Evolutionary conservation across 2,888 invertebrate genomes (phyloP), one percentile per base, ranked within the genome.

Genomic region (Litoditis marina): DNA sequence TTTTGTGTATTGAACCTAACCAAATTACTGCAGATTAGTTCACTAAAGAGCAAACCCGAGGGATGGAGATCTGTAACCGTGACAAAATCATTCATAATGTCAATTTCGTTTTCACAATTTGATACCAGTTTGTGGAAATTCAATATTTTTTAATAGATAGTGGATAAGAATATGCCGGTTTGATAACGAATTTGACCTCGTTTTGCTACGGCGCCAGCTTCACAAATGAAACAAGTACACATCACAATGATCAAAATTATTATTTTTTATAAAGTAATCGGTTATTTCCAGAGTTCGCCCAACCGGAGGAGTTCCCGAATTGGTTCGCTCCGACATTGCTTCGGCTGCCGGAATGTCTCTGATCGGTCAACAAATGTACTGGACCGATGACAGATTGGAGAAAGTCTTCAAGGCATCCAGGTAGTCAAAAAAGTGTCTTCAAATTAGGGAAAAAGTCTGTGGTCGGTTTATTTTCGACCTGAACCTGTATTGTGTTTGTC

Each of bases 261-360:
- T n/a, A n/a, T n/a, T n/a, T n/a, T n/a, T n/a, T n/a, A n/a, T n/a
- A n/a, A n/a, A n/a, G n/a, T 5, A 3, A 5, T 44, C 4, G 25
- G 19, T 8, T 36, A 31, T 30, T 62, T 94, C 94, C 31, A 42
- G 69, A 13, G 78, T 75, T 0, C 53, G 68, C 47, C 60, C 64
- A 39, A 73, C 69, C 13, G 74, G 76, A n/a, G 73, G 74, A 36
- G 64, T 60, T 0, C 69, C 73, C 6, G 73, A 73, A 63, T 60
- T 69, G 8, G 71, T 82, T 1, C 70, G 82, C 47, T 54, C 71
- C 1, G 78, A 80, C 66, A 80, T 82, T 42, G 82, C 82, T 13
- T 78, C 77, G 4, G 82, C 81, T 28, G 77, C 79, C n/a, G 74
- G 79, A 30, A 59, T 82, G 25, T 74, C 81, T 0, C 65, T 82